A percentile compares a stretch with the other conserved stretches of the same genome.
Conservation (phyloP, 2,113 vertebrate species). For the Delphinapterus leucas region DNA sequence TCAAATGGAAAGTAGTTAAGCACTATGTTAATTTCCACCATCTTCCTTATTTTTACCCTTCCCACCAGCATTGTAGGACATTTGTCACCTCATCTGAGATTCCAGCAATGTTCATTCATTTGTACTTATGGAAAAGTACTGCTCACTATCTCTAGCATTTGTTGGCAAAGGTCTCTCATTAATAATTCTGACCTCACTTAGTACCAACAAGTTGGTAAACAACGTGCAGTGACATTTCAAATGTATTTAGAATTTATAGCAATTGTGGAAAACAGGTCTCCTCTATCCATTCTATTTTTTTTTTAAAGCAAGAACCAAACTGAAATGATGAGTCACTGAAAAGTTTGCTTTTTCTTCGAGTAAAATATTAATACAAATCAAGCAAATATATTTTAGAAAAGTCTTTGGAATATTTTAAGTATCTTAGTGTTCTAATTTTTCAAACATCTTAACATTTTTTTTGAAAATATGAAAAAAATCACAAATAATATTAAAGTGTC, state of each 20-base stretch:
- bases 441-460: background rate
- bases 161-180: conserved; percentile 63
- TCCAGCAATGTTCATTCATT: background rate
- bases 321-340: background rate
- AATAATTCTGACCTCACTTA: conserved; percentile 50
- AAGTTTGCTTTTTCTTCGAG: background rate
- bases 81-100: background rate
- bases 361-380: conserved; percentile 1
- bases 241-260: conserved; percentile 40
- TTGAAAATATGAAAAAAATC: background rate
- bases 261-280: conserved; percentile 5
- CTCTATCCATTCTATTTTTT: background rate
- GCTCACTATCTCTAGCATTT: background rate
- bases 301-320: background rate
- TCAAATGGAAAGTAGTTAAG: background rate
- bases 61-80: background rate
- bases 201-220: background rate
- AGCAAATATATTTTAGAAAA: background rate
- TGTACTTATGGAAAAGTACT: background rate
- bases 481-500: background rate
- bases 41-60: background rate
- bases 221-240: conserved; percentile 62
- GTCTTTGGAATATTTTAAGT: background rate
- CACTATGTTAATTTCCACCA: background rate
- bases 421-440: background rate